Evolutionary conservation across 2,888 invertebrate genomes (phyloP).

Genomic region (Biston betularia): DNA sequence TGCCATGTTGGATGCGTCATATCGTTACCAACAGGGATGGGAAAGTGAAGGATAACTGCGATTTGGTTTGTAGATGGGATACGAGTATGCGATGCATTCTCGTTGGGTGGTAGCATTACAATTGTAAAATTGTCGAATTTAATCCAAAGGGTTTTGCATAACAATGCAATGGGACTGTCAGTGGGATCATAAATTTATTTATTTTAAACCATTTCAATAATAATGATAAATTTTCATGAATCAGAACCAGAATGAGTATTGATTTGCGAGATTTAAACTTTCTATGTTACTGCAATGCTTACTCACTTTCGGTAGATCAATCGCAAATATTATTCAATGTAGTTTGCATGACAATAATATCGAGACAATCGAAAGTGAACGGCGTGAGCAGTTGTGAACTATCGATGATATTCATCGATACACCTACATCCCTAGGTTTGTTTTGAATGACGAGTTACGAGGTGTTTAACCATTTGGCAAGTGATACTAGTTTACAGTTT

Average conservation of each 20-base stretch:
- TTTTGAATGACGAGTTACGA: constrained; percentile 47
- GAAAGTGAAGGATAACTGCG: constrained; percentile 63
- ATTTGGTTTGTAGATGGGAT: constrained; percentile 69
- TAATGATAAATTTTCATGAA: background rate
- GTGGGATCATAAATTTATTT: background rate
- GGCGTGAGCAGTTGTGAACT: constrained; percentile 54
- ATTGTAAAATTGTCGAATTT: constrained; percentile 33
- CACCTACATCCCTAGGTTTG: constrained; percentile 59
- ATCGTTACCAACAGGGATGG: constrained; percentile 55
- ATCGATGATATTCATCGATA: constrained; percentile 59
- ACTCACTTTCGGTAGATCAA: constrained; percentile 33
- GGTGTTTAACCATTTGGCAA: constrained; percentile 45
- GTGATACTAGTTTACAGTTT: constrained; percentile 17
- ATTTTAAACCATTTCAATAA: background rate
- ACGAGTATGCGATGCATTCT: constrained; percentile 41
- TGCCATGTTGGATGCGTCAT: constrained; percentile 65
- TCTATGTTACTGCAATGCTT: constrained; percentile 8
- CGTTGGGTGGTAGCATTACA: constrained; percentile 41
- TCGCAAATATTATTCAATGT: constrained; percentile 48
- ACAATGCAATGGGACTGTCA: constrained; percentile 3
- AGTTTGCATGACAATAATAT: constrained; percentile 55
- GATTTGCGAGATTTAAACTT: background rate
- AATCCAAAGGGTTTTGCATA: constrained; percentile 21
- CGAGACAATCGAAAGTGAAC: constrained; percentile 56
- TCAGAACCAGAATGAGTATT: background rate